Evolutionary conservation across 2,888 invertebrate genomes (phyloP).

Genomic region (Lithophane semibrunnea): DNA sequence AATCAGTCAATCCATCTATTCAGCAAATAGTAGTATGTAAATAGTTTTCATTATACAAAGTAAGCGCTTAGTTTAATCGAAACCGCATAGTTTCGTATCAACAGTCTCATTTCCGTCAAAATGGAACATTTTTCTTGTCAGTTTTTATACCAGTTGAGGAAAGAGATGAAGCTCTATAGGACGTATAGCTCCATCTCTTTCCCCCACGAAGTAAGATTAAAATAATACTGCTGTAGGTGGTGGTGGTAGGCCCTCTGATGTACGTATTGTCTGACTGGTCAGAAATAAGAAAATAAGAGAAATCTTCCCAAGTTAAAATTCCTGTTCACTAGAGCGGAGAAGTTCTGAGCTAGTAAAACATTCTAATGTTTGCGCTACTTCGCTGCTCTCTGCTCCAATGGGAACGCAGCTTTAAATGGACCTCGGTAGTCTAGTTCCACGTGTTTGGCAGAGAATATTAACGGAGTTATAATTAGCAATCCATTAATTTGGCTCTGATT

Average conservation of each 20-base stretch:
- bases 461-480: slow-evolving; percentile 21
- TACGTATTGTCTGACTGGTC: background rate
- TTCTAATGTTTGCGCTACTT: background rate
- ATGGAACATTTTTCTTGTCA: background rate
- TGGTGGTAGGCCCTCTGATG: no score
- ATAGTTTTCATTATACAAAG: background rate
- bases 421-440: background rate
- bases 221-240: no score
- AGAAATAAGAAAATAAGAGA: background rate
- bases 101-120: background rate
- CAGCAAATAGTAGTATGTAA: background rate
- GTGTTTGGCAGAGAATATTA: background rate
- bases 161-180: no score
- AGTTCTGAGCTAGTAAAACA: slow-evolving; percentile 3
- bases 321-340: background rate
- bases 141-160: background rate
- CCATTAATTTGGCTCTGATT: slow-evolving; percentile 44
- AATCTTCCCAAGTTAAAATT: background rate
- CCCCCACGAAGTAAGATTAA: no score
- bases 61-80: background rate
- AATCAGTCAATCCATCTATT: slow-evolving; percentile 10
- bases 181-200: no score
- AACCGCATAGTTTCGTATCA: background rate
- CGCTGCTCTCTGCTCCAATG: background rate
- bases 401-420: background rate